Base-by-base conservation (phyloP, 2,797 vertebrate species). In the Orientallactaga sibirica region DNA sequence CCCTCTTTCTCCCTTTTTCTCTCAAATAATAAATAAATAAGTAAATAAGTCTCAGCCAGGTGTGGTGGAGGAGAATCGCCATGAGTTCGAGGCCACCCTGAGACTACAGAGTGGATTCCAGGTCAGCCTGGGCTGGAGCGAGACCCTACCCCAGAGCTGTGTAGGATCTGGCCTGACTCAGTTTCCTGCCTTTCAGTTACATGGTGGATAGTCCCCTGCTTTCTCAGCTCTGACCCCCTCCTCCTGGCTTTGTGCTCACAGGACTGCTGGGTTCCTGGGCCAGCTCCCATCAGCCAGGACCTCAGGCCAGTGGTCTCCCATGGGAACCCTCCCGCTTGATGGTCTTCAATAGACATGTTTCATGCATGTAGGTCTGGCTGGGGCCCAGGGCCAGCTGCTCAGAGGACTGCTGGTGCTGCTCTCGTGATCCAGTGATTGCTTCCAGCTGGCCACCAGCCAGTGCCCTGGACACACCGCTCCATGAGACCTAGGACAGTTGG, bases 281-380 rank as follows among this genome's bases (percentile, higher is more conserved):
- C 71, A 15, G 43, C 68, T 84, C 68, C 24, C 0, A 0, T 14
- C 37, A 62, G 73, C 68, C 18, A 0, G 70, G 4, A 48, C 29
- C 22, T 67, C 68, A 7, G 55, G 68, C 55, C 14, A 2, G 37
- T 37, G 29, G 76, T 58, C 48, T 0, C 70, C 27, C 18, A 6
- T 24, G 61, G n/a, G 37, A 92, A 76, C 48, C 25, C 68, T 67
- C 19, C 33, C 24, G 71, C n/a, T 0, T 15, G 67, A 87, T 33
- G 81, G n/a, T 5, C 83, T 61, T 85, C 79, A 74, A 25, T 24
- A n/a, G 66, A 29, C 37, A 58, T 41, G 16, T 68, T 66, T 58
- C n/a, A 41, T 0, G 2, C 33, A 24, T n/a, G 15, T 29, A 24
- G 24, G 29, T 70, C 12, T 0, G 2, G 19, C 37, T 16, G 8